phyloP scores from a whole-genome alignment of 2,113 vertebrate species.

The Sinocyclocheilus maitianheensis region DNA sequence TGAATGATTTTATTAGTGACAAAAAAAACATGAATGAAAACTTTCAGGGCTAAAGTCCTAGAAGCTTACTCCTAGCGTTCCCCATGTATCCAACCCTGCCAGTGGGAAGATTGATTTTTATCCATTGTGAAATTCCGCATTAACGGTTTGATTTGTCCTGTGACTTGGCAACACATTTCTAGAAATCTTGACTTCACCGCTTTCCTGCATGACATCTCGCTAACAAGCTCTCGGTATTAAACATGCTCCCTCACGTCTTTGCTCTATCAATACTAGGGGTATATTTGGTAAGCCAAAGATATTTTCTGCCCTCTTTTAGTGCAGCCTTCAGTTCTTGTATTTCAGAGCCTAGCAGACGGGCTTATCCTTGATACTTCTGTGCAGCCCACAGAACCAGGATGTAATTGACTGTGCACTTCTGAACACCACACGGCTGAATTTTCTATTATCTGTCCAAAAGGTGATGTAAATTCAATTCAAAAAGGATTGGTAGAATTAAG shows the following conservation, averaged over 20 bases:
- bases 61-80: background rate
- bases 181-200: background rate
- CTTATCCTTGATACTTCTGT: constrained; percentile 42
- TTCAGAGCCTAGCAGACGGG: constrained; percentile 46
- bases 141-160: background rate
- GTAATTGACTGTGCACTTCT: constrained; percentile 51
- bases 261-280: constrained; percentile 41
- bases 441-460: constrained; percentile 46
- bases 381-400: constrained; percentile 45
- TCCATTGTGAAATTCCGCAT: background rate
- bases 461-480: constrained; percentile 47
- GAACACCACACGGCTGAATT: constrained; percentile 32
- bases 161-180: background rate
- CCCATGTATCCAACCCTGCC: background rate
- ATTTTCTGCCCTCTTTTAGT: constrained; percentile 57
- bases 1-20: background rate
- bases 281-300: constrained; percentile 55
- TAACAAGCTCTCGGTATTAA: constrained; percentile 8
- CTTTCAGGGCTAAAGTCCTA: background rate
- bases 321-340: constrained; percentile 58
- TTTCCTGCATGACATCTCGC: background rate
- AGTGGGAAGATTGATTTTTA: constrained; percentile 10
- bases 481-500: constrained; percentile 37
- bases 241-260: constrained; percentile 22
- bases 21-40: background rate